A percentile compares a stretch with the other conserved stretches of the same genome.
Evolutionary conservation across 2,113 vertebrate species (phyloP).

Genomic region (Microcebus jonahi): DNA sequence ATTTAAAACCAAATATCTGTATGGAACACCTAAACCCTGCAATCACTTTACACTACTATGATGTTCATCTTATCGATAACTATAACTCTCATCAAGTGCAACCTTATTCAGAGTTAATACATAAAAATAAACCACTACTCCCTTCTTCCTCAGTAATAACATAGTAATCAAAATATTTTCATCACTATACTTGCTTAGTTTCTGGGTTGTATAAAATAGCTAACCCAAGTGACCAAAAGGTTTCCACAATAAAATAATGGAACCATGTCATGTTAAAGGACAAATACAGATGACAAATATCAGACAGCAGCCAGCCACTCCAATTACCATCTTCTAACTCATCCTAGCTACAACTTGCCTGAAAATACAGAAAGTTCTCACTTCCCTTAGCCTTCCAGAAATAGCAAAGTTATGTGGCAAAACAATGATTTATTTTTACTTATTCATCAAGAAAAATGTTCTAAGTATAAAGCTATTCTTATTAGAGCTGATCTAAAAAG

Average conservation of each 20-base stretch:
- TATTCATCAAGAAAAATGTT: constrained; percentile 42
- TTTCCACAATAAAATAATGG: constrained; percentile 43
- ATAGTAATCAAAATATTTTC: neutral
- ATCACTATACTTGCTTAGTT: neutral
- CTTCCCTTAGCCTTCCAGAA: neutral
- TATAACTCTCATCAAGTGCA: neutral
- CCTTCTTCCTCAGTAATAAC: neutral
- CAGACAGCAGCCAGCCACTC: neutral
- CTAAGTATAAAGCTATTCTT: constrained; percentile 40
- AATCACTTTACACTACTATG: neutral
- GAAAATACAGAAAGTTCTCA: neutral
- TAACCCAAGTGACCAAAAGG: neutral
- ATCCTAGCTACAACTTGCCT: neutral
- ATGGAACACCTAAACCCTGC: neutral
- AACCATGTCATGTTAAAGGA: neutral
- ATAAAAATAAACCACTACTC: neutral
- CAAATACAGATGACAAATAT: neutral
- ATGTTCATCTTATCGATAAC: neutral
- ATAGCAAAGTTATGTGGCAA: neutral
- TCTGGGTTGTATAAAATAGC: neutral
- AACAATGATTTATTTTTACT: neutral
- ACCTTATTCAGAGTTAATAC: neutral
- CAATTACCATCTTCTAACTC: neutral
- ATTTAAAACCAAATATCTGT: neutral
- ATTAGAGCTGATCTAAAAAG: neutral